phyloP scores from a whole-genome alignment of 2,113 vertebrate genomes.

The Nibea albiflora region DNA sequence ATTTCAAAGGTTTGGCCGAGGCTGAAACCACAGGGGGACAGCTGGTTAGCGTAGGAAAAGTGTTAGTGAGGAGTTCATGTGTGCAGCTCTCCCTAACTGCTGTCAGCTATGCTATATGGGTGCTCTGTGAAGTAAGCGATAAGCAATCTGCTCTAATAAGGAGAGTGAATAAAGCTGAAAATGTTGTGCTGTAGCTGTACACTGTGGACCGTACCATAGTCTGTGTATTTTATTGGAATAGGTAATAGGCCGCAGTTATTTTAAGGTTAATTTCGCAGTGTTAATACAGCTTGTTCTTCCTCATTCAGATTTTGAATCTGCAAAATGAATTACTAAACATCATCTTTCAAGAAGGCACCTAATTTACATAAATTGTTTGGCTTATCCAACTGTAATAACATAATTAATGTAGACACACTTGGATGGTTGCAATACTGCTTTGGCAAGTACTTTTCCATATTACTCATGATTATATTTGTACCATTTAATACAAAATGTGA shows the following conservation, averaged over 20 bases:
- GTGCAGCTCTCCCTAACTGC: slow-evolving; percentile 72
- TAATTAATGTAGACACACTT: slow-evolving; percentile 5
- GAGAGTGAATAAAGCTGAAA: slow-evolving; percentile 73
- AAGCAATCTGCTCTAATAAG: slow-evolving; percentile 80
- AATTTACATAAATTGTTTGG: background rate
- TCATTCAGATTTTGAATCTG: background rate
- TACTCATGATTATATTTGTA: background rate
- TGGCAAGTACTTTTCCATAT: background rate
- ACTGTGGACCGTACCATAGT: slow-evolving; percentile 32
- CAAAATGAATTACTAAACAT: background rate
- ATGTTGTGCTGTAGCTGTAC: slow-evolving; percentile 56
- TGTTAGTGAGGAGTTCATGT: slow-evolving; percentile 79
- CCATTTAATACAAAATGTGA: slow-evolving; percentile 8
- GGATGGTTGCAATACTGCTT: background rate
- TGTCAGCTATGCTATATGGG: slow-evolving; percentile 77
- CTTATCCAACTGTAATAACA: slow-evolving; percentile 5
- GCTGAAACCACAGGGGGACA: slow-evolving; percentile 81
- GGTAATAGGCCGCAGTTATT: slow-evolving; percentile 28
- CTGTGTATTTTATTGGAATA: slow-evolving; percentile 31
- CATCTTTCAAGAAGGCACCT: background rate
- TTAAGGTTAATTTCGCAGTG: slow-evolving; percentile 27
- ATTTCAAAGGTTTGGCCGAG: slow-evolving; percentile 82
- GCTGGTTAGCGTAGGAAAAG: slow-evolving; percentile 78
- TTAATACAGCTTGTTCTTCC: slow-evolving; percentile 20
- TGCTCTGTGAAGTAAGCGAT: slow-evolving; percentile 74